Percentiles rank a stretch among this genome's conserved stretches.
Evolutionary conservation across 2,797 vertebrate genomes (phyloP).

Genomic region (Clamator glandarius): DNA sequence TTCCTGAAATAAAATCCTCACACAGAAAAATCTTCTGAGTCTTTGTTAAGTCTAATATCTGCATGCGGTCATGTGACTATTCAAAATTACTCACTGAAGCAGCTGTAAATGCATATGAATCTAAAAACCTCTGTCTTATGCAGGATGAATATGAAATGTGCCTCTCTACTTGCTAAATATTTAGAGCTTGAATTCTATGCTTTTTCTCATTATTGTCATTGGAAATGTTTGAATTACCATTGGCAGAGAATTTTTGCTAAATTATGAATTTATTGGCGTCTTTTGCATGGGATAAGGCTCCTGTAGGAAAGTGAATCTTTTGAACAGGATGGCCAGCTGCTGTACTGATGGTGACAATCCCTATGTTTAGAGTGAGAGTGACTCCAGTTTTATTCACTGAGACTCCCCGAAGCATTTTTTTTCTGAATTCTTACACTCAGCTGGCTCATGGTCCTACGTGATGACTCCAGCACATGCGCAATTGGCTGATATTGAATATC

Average conservation of each 20-base stretch:
- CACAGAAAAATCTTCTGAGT: not conserved
- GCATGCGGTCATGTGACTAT: not conserved
- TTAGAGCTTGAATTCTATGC: not conserved
- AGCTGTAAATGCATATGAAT: conserved; percentile 22
- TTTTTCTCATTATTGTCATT: conserved; percentile 14
- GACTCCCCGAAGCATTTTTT: not conserved
- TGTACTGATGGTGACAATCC: not conserved
- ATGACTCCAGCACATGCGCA: not conserved
- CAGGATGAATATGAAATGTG: conserved; percentile 24
- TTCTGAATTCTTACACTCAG: not conserved
- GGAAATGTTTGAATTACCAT: not conserved
- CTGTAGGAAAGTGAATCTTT: not conserved
- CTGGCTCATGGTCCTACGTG: not conserved
- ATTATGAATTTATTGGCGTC: not conserved
- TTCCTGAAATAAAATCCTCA: conserved; percentile 26
- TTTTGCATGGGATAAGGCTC: not conserved
- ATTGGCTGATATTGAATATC: not conserved
- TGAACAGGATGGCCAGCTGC: not conserved
- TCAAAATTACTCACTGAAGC: conserved; percentile 39
- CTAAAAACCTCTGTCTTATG: not conserved
- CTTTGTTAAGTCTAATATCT: conserved; percentile 37
- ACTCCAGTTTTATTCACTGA: not conserved
- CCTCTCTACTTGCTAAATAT: not conserved
- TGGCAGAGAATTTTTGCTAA: not conserved
- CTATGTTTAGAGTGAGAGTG: not conserved